Evolutionary conservation across 2,113 vertebrate genomes (phyloP), one percentile per base, ranked within the genome.

Genomic region (Trichomycterus rosablanca): DNA sequence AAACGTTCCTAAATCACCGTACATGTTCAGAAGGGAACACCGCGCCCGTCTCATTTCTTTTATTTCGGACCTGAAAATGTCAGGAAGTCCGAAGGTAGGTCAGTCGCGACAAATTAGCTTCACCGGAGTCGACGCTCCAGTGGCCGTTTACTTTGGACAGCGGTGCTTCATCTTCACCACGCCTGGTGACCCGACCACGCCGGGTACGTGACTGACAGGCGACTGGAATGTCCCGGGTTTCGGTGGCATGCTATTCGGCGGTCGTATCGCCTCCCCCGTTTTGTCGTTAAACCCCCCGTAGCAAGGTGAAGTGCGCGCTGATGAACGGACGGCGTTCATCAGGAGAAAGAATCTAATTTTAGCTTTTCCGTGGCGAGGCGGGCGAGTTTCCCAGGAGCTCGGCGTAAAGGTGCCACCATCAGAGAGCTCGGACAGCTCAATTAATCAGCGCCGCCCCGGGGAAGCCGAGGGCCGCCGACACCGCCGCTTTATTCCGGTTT

Each of bases 251-350:
- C 70, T 72, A 78, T 73, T 78, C 76, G 48, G 55, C 53, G 62
- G 63, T 58, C 39, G 45, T 30, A 42, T 26, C 22, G 23, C 42
- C 23, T 44, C 59, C 73, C 77, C 70, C 70, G 67, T 58, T 69
- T 60, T 69, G 50, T 76, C 78, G 82, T 84, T 79, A 76, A 83
- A 79, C 79, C 79, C 84, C 84, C 75, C 64, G n/a, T 35, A 78
- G 87, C 86, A 89, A 89, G 86, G 86, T 89, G 84, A 88, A 77
- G 37, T 55, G 64, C 71, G 69, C 84, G 85, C 79, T 87, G 81
- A 85, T 84, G 79, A 75, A 68, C 74, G 78, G 77, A 75, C 70
- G 70, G 66, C 53, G 61, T 52, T 43, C 66, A 59, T 20, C 49
- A 44, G 54, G 37, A 39, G 30, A 39, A 35, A 50, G 19, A 30